Conservation (phyloP, 2,888 invertebrate genomes). For the Podotricha telesiphe region DNA sequence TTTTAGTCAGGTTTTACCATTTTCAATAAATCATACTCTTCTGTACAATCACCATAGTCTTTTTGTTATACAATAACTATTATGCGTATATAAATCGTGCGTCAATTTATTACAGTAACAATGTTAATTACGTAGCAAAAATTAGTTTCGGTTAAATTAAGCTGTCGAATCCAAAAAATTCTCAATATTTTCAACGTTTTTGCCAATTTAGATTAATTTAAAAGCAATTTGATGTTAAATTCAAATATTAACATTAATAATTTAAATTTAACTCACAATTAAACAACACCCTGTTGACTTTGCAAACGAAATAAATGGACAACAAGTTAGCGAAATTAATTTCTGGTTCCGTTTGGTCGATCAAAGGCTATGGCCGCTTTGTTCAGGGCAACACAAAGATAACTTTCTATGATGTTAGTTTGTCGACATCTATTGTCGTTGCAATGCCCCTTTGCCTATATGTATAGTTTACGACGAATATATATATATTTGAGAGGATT, state of each 20-base stretch:
- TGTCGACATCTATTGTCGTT: constrained; percentile 24
- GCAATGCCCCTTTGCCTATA: background rate
- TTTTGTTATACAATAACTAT: too few relatives aligned
- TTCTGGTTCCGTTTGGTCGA: constrained; percentile 31
- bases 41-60: too few relatives aligned
- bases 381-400: constrained; percentile 24
- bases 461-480: background rate
- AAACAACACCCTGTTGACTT: constrained; percentile 11
- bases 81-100: too few relatives aligned
- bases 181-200: too few relatives aligned
- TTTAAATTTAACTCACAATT: background rate
- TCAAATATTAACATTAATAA: background rate
- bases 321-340: constrained; percentile 28
- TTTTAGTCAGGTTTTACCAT: too few relatives aligned
- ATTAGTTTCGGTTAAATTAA: background rate
- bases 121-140: background rate
- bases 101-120: too few relatives aligned
- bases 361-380: constrained; percentile 27
- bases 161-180: too few relatives aligned
- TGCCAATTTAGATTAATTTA: background rate
- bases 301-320: constrained; percentile 9
- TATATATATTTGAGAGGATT: too few relatives aligned
- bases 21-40: too few relatives aligned
- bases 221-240: background rate
- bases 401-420: constrained; percentile 23